phyloP scores from a whole-genome alignment of 1,140 invertebrate species.

The Brachionus rubens region DNA sequence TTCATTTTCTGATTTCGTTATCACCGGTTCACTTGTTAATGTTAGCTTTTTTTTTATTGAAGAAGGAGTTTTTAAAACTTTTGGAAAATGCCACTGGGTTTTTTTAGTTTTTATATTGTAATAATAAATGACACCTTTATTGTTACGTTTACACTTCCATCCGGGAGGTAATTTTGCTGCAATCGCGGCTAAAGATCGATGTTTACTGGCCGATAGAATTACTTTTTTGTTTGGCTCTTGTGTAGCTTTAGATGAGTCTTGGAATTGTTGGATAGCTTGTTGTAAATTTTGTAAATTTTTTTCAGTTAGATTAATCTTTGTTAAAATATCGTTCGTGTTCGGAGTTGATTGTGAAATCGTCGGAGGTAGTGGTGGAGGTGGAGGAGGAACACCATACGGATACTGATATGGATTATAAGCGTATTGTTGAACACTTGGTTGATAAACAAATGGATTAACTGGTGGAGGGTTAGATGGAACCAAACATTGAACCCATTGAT shows the following conservation, averaged over 20 bases:
- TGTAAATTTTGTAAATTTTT: conserved; percentile 33
- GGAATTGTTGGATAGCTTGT: conserved; percentile 21
- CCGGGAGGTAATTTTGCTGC: conserved; percentile 1
- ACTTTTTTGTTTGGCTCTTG: not conserved
- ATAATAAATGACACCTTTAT: conserved; percentile 77
- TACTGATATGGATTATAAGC: not conserved
- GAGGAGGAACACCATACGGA: not conserved
- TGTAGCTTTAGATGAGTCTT: not conserved
- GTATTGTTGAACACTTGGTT: not conserved
- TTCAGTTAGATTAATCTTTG: conserved; percentile 35
- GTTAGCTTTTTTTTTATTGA: not conserved
- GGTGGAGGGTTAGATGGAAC: not conserved
- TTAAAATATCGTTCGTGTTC: not conserved
- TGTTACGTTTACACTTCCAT: conserved; percentile 37
- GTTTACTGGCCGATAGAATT: not conserved
- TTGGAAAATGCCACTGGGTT: conserved; percentile 82
- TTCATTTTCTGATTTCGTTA: conserved; percentile 59
- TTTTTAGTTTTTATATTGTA: conserved; percentile 79
- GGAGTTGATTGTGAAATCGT: not conserved
- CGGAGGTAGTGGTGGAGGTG: not conserved
- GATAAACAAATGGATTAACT: not conserved
- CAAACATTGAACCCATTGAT: conserved; percentile 22
- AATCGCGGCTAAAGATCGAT: not conserved
- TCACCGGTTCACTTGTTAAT: conserved; percentile 48
- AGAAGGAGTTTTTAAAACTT: conserved; percentile 55